These are phyloP conservation scores for Chrysaora quinquecirrha DNA, from an alignment of 30 jellyfish, hydroid and myxozoan species.

Conservation along the genomic window DNA sequence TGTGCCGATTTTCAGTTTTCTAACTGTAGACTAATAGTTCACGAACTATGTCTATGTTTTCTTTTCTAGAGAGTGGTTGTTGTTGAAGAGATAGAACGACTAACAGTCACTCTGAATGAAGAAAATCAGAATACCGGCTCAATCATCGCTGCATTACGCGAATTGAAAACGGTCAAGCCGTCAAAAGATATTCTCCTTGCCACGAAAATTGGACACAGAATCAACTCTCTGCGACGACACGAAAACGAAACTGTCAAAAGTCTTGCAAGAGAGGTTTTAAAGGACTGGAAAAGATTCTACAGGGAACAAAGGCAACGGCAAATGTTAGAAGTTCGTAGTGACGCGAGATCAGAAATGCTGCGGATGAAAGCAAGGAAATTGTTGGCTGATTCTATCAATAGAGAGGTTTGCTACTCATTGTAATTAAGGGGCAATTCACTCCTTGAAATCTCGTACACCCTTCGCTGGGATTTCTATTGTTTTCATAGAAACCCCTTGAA, in stretches of 20 bases:
- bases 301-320: slow-evolving; percentile 63
- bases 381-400: slow-evolving; percentile 51
- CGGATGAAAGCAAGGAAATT: slow-evolving; percentile 84
- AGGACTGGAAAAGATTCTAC: slow-evolving; percentile 85
- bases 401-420: slow-evolving; percentile 69
- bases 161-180: slow-evolving; percentile 70
- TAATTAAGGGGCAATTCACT: no score
- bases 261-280: slow-evolving; percentile 64
- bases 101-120: slow-evolving; percentile 41
- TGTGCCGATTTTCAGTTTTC: no score
- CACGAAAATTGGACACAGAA: slow-evolving; percentile 86
- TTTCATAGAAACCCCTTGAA: no score
- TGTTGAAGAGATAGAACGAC: slow-evolving; percentile 73
- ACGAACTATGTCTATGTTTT: no score
- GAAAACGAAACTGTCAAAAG: slow-evolving; percentile 49
- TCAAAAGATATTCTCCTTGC: slow-evolving; percentile 81
- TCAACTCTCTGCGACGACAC: slow-evolving; percentile 78
- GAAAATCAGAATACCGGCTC: slow-evolving; percentile 19
- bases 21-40: no score
- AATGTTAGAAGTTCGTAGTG: slow-evolving; percentile 83
- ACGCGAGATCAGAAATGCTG: slow-evolving; percentile 70
- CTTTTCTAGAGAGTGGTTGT: slow-evolving; percentile 87
- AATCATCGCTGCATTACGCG: slow-evolving; percentile 49
- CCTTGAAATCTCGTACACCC: no score
- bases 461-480: no score